Conservation (phyloP, 30 jellyfish, hydroid and myxozoan genomes). For the Rhopilema esculentum region DNA sequence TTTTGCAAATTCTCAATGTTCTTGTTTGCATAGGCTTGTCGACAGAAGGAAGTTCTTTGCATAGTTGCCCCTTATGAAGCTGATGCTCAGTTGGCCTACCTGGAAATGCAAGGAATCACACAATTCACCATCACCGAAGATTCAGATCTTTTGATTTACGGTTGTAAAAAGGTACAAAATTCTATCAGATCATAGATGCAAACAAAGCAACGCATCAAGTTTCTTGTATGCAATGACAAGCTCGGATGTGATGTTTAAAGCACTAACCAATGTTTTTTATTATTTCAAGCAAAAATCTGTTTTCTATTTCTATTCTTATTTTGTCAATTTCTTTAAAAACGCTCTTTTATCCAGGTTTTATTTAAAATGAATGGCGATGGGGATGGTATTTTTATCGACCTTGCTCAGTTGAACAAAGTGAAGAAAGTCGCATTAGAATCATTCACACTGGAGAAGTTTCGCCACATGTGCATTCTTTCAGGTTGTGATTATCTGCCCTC, state of each 20-base stretch:
- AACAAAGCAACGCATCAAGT: no score
- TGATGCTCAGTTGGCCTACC: slow-evolving; percentile 99
- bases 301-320: neutral
- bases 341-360: slow-evolving; percentile 69
- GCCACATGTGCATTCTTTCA: slow-evolving; percentile 96
- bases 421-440: slow-evolving; percentile 80
- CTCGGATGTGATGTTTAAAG: no score
- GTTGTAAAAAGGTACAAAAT: slow-evolving; percentile 82
- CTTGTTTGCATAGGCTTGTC: slow-evolving; percentile 97
- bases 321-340: neutral
- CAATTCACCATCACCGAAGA: slow-evolving; percentile 94
- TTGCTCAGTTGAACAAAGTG: slow-evolving; percentile 82
- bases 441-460: slow-evolving; percentile 89
- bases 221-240: no score
- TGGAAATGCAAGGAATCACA: slow-evolving; percentile 86
- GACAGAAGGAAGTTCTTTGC: slow-evolving; percentile 79
- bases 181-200: neutral
- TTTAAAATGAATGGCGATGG: slow-evolving; percentile 95
- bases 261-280: no score
- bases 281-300: neutral
- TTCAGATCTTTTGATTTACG: slow-evolving; percentile 94
- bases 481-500: slow-evolving; percentile 99
- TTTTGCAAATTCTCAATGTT: no score
- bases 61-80: slow-evolving; percentile 99
- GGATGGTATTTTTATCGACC: slow-evolving; percentile 89